Conservation (phyloP, 2,113 vertebrate genomes). For the Aspiorhynchus laticeps region DNA sequence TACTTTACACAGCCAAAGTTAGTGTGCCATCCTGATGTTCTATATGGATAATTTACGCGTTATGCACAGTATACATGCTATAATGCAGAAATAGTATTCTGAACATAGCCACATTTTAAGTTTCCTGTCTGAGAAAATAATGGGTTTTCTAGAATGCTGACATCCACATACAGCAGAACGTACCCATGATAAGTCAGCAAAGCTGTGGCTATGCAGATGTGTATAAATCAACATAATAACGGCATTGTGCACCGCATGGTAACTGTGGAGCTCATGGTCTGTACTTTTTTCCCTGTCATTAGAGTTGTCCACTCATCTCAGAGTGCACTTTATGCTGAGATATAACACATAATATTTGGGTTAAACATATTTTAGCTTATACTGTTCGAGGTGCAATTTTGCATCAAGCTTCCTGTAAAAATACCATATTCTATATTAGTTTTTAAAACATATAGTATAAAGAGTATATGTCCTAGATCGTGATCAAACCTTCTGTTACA, state of each 20-base stretch:
- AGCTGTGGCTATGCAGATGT: neutral
- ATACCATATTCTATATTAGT: neutral
- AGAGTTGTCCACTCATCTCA: neutral
- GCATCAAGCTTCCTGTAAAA: neutral
- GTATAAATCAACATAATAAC: constrained; percentile 20
- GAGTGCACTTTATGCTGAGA: constrained; percentile 1
- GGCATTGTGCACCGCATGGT: constrained; percentile 23
- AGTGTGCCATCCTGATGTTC: neutral
- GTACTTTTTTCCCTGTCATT: constrained; percentile 7
- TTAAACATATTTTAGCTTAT: neutral
- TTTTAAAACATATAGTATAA: neutral
- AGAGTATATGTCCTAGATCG: neutral
- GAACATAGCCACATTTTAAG: constrained; percentile 2
- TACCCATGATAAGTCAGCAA: constrained; percentile 6
- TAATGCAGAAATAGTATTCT: neutral
- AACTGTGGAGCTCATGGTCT: neutral
- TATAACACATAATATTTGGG: neutral
- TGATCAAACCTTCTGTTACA: constrained; percentile 1
- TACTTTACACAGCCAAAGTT: neutral
- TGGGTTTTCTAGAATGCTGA: constrained; percentile 18
- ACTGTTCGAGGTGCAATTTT: neutral
- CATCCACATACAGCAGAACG: neutral
- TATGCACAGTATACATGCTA: neutral
- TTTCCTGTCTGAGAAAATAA: neutral
- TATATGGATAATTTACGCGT: neutral